These are phyloP conservation scores for Tortrix viridana DNA, from an alignment of 2,888 invertebrate species.

Conservation along the genomic window DNA sequence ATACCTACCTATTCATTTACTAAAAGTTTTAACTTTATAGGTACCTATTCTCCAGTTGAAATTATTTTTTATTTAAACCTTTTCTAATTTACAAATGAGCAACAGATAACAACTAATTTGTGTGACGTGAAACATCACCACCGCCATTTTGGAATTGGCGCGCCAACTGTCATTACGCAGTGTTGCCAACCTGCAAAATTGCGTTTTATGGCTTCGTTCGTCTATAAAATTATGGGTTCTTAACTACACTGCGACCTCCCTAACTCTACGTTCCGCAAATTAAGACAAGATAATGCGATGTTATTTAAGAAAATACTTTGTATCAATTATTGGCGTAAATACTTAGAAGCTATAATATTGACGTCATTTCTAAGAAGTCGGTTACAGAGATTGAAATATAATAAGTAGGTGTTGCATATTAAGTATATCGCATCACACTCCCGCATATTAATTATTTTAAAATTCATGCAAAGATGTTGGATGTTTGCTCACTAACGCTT, in stretches of 20 bases:
- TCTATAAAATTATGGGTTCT: conserved; percentile 76
- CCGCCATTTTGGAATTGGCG: conserved; percentile 77
- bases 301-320: conserved; percentile 37
- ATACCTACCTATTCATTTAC: too few relatives aligned
- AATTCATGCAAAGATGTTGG: too few relatives aligned
- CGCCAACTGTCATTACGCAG: conserved; percentile 76
- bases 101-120: conserved; percentile 49
- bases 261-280: conserved; percentile 13
- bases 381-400: too few relatives aligned
- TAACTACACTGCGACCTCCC: conserved; percentile 45
- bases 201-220: conserved; percentile 73
- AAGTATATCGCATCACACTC: too few relatives aligned
- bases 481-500: too few relatives aligned
- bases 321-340: conserved; percentile 12
- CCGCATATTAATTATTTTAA: too few relatives aligned
- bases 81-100: conserved; percentile 30
- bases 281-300: conserved; percentile 31
- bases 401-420: too few relatives aligned
- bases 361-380: too few relatives aligned
- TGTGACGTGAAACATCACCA: conserved; percentile 71
- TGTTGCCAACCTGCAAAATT: conserved; percentile 80
- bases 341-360: neutral
- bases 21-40: too few relatives aligned
- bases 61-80: conserved; percentile 13
- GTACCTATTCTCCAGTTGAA: too few relatives aligned